These are phyloP conservation scores for Macrostomum cliftonense DNA, from an alignment of 2,888 invertebrate genomes.

Conservation along the genomic window DNA sequence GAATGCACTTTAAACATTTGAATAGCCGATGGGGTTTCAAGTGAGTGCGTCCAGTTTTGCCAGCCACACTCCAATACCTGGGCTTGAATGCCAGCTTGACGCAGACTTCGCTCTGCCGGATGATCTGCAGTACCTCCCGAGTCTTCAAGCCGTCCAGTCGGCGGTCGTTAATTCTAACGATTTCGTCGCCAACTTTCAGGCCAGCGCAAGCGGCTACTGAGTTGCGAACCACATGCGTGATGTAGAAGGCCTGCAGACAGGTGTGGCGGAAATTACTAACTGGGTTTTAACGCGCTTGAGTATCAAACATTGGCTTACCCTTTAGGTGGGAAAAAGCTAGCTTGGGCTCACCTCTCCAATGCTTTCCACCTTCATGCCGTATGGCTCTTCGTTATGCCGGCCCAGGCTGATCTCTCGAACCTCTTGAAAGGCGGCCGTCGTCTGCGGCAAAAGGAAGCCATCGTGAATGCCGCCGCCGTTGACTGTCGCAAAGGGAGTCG, in stretches of 20 bases:
- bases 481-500: too few species aligned
- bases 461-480: too few species aligned
- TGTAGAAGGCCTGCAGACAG: conserved; percentile 5
- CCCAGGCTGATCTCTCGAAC: conserved; percentile 1
- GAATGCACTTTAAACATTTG: too few species aligned
- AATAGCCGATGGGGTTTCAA: too few species aligned
- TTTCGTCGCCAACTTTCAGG: conserved; percentile 9
- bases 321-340: too few species aligned
- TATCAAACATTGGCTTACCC: too few species aligned
- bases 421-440: conserved; percentile 2
- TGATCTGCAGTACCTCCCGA: not conserved
- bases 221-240: conserved; percentile 3
- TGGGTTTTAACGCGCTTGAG: too few species aligned
- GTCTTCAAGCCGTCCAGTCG: too few species aligned
- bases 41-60: too few species aligned
- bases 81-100: conserved; percentile 7
- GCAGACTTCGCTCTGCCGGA: not conserved
- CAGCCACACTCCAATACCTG: too few species aligned
- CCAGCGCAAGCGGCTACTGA: conserved; percentile 7
- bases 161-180: conserved; percentile 5
- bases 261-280: not conserved
- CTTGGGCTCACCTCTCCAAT: conserved; percentile 3
- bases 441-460: too few species aligned
- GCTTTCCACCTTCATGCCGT: conserved; percentile 6
- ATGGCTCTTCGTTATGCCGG: conserved; percentile 3